Base-by-base conservation (phyloP, 1,140 invertebrate species). In the Calephelis virginiensis region DNA sequence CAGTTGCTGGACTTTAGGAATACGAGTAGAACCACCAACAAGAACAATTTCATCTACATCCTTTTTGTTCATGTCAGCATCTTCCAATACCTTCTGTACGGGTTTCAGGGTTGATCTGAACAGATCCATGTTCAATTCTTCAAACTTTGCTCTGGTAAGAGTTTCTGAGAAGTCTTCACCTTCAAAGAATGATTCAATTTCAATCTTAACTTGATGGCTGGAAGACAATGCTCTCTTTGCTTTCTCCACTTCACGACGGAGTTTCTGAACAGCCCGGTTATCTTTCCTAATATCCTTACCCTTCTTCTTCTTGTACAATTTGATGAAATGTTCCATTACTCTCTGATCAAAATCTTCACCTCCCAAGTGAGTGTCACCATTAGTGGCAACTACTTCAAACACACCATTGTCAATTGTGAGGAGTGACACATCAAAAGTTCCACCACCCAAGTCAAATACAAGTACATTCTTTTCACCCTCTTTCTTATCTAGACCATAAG, bases 91-190 rank as follows among this genome's bases (percentile, higher is more conserved):
- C 86, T 99, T 98, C 81, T 98, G 97, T n/a, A 99, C 98, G 9
- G 99, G 99, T 90, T 99, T 99, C 92, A 99, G 94, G 5, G 99
- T 99, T 37, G 97, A 98, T 80, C 97, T 94, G 96, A 99, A 99
- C 46, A 99, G 93, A 90, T 99, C 98, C 96, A 99, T 98, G 93
- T 99, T 99, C 82, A 99, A 92, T 91, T 99, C 99, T 89, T 99
- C 99, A 88, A 99, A 99, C 92, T 99, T 99, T 79, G 99, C 99
- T 82, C 99, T 94, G 67, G 99, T 99, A 53, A 99, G 93, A 10
- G 98, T 98, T 92, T 99, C 99, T n/a, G 97, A 98, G 94, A 99
- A 99, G 84, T 99, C 99, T 82, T 99, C 98, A 77, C 98, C 98
- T 84, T 99, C 98, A 81, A 97, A 99, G 94, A 99, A 97, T 12